Percentiles rank a stretch among this genome's conserved stretches.
Evolutionary conservation across 1,140 invertebrate genomes (phyloP).

Genomic region (Habropoda laboriosa): DNA sequence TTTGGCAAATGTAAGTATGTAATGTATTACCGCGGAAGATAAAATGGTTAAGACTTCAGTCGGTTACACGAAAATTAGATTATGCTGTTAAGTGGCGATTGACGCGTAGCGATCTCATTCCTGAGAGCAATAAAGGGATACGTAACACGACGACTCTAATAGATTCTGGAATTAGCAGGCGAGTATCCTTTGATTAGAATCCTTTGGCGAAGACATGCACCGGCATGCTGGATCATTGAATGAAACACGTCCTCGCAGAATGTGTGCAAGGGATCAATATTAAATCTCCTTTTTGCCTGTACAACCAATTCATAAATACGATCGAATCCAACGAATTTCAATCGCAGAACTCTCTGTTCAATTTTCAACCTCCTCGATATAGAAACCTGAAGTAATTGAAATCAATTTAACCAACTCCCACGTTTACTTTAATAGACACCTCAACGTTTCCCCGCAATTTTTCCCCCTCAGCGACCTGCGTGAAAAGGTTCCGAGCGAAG

Average conservation of each 20-base stretch:
- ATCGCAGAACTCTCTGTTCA: too few relatives aligned
- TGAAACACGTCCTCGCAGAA: background rate
- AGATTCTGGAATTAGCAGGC: background rate
- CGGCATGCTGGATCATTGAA: background rate
- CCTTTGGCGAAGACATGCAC: background rate
- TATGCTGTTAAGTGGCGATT: background rate
- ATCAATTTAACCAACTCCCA: too few relatives aligned
- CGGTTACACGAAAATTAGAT: background rate
- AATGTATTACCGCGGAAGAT: too few relatives aligned
- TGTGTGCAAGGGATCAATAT: background rate
- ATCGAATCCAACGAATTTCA: too few relatives aligned
- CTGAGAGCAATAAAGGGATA: background rate
- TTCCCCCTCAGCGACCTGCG: background rate
- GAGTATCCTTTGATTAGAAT: slow-evolving; percentile 7
- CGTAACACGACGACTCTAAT: background rate
- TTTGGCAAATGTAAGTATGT: too few relatives aligned
- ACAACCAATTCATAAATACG: too few relatives aligned
- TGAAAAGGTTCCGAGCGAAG: background rate
- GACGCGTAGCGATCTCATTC: too few relatives aligned
- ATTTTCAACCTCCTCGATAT: too few relatives aligned
- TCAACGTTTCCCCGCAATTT: too few relatives aligned
- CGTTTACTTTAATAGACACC: background rate
- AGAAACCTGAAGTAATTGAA: too few relatives aligned
- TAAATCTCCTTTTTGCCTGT: too few relatives aligned
- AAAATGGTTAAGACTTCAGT: background rate